Conservation (phyloP, 37 sponge, comb jelly and placozoan genomes). For the Geodia barretti region DNA sequence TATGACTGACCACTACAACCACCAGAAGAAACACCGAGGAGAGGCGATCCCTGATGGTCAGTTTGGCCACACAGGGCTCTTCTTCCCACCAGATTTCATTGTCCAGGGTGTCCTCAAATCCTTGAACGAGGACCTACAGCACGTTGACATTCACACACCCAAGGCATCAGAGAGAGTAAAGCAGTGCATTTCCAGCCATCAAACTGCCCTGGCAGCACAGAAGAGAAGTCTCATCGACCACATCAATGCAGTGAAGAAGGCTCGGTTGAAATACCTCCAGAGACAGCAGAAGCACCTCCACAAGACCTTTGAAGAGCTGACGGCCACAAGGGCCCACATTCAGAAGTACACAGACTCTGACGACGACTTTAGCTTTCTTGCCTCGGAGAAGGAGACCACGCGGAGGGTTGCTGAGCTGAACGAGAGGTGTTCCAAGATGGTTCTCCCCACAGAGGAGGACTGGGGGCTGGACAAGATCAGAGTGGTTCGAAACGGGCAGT, state of each 20-base stretch:
- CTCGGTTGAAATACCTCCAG: slow-evolving; percentile 43
- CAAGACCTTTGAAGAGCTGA: slow-evolving; percentile 33
- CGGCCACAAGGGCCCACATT: slow-evolving; percentile 2
- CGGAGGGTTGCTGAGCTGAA: slow-evolving; percentile 48
- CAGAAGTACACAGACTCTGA: slow-evolving; percentile 29
- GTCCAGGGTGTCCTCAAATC: slow-evolving; percentile 37
- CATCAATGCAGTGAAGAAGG: slow-evolving; percentile 54
- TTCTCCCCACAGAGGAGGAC: slow-evolving; percentile 34
- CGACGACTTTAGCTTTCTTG: slow-evolving; percentile 43
- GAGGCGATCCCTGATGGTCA: slow-evolving; percentile 24
- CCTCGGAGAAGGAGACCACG: slow-evolving; percentile 37
- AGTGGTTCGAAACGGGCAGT: slow-evolving; percentile 40
- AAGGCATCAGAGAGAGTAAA: slow-evolving; percentile 33
- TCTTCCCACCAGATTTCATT: slow-evolving; percentile 53
- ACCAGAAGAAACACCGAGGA: slow-evolving; percentile 10
- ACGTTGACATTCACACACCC: slow-evolving; percentile 25
- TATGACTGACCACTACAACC: slow-evolving; percentile 38
- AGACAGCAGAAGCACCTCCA: slow-evolving; percentile 40
- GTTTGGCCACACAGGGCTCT: slow-evolving; percentile 59
- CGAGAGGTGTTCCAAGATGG: slow-evolving; percentile 49
- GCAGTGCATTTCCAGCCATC: slow-evolving; percentile 16
- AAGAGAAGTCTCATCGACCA: slow-evolving; percentile 40
- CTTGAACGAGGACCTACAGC: slow-evolving; percentile 42
- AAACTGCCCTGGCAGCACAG: slow-evolving; percentile 9
- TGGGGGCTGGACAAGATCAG: slow-evolving; percentile 56